Percentiles rank a stretch among this genome's conserved stretches.
Evolutionary conservation across 2,113 vertebrate species (phyloP).

Genomic region (Sciurus niger): DNA sequence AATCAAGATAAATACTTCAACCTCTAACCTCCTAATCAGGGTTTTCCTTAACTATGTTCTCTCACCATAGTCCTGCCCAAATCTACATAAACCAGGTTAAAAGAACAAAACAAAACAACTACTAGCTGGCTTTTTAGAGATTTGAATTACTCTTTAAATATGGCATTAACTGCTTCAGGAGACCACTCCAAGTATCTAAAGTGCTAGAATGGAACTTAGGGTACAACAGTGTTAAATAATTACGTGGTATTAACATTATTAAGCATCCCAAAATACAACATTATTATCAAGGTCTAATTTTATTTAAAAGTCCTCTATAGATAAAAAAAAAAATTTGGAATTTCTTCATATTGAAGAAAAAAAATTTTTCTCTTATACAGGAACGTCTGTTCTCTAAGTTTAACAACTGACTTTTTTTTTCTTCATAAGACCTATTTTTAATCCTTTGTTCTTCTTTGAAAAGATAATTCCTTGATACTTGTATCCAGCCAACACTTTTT

Average conservation of each 20-base stretch:
- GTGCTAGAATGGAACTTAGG: neutral
- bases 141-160: conserved; percentile 41
- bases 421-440: conserved; percentile 50
- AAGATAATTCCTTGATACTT: conserved; percentile 51
- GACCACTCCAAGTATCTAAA: conserved; percentile 36
- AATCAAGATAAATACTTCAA: conserved; percentile 22
- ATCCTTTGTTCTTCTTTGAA: conserved; percentile 30
- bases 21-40: neutral
- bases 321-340: conserved; percentile 54
- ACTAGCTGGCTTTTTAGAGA: conserved; percentile 51
- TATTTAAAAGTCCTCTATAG: conserved; percentile 62
- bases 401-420: conserved; percentile 16
- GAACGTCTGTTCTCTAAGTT: conserved; percentile 53
- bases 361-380: neutral
- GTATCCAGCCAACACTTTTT: conserved; percentile 19
- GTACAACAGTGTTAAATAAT: neutral
- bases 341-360: conserved; percentile 10
- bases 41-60: conserved; percentile 4
- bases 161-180: neutral
- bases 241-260: conserved; percentile 1
- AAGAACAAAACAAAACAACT: neutral
- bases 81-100: neutral
- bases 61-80: neutral
- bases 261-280: conserved; percentile 4
- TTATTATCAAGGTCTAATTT: conserved; percentile 15